A percentile compares a stretch with the other conserved stretches of the same genome.
Evolutionary conservation across 2,888 invertebrate species (phyloP).

Genomic region (Hemaris fuciformis): DNA sequence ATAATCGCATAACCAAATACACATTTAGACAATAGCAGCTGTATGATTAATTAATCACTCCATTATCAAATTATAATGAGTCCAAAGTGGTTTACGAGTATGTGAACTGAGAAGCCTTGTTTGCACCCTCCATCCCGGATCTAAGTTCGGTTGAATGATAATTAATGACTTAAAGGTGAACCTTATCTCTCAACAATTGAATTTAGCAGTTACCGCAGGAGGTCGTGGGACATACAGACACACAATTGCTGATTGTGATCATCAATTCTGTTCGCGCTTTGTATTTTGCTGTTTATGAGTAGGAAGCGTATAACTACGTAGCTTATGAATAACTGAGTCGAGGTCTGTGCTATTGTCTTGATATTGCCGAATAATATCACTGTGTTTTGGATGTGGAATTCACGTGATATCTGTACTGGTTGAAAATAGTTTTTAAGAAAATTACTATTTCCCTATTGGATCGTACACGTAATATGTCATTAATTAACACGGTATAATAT

Average conservation of each 20-base stretch:
- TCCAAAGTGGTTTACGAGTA: neutral
- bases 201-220: slow-evolving; percentile 52
- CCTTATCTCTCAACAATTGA: slow-evolving; percentile 55
- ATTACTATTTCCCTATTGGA: neutral
- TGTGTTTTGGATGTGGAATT: neutral
- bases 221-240: slow-evolving; percentile 66
- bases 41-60: neutral
- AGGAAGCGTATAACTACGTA: slow-evolving; percentile 31
- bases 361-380: slow-evolving; percentile 9
- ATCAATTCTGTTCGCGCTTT: slow-evolving; percentile 65
- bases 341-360: slow-evolving; percentile 12
- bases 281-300: slow-evolving; percentile 42
- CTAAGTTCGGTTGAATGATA: slow-evolving; percentile 28
- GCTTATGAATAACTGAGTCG: slow-evolving; percentile 14
- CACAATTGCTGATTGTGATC: slow-evolving; percentile 60
- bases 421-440: neutral
- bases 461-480: too few species aligned
- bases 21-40: neutral
- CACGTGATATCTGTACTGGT: neutral
- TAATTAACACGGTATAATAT: too few species aligned
- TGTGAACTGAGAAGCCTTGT: slow-evolving; percentile 13
- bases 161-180: slow-evolving; percentile 44
- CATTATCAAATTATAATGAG: neutral
- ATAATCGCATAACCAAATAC: neutral
- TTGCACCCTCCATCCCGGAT: slow-evolving; percentile 12